A percentile compares a stretch with the other conserved stretches of the same genome.
These are phyloP conservation scores for Enoplosus armatus DNA, from an alignment of 2,797 vertebrate species.

Conservation along the genomic window DNA sequence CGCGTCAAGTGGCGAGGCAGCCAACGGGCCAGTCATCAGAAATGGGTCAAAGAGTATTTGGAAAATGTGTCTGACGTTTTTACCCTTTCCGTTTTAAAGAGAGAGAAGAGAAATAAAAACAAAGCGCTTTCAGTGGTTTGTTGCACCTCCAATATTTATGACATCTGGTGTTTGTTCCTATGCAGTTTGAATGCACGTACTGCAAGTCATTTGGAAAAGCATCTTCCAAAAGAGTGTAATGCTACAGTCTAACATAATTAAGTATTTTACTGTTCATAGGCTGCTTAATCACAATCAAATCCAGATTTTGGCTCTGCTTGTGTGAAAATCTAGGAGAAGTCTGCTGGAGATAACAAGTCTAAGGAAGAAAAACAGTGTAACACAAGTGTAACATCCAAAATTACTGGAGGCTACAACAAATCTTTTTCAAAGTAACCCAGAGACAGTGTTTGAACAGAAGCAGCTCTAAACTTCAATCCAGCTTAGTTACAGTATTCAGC, in stretches of 20 bases:
- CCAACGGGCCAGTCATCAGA: constrained; percentile 35
- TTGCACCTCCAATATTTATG: background rate
- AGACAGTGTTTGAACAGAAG: background rate
- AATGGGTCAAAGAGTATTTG: constrained; percentile 54
- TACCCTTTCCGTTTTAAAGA: too few relatives aligned
- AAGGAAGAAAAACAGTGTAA: background rate
- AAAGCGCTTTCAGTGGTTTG: background rate
- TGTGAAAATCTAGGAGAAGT: too few relatives aligned
- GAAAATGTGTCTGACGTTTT: constrained; percentile 8
- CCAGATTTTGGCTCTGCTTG: background rate
- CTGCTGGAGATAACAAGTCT: background rate
- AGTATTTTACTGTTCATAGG: background rate
- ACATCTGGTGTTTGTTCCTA: background rate
- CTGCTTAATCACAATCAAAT: constrained; percentile 1
- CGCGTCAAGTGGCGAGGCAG: background rate
- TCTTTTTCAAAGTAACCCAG: background rate
- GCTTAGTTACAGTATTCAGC: background rate
- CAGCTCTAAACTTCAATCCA: background rate
- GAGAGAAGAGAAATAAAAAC: background rate
- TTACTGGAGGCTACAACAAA: background rate
- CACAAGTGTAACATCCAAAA: background rate
- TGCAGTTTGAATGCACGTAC: background rate
- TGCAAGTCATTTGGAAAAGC: background rate
- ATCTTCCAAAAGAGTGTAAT: background rate
- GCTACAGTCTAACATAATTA: too few relatives aligned